Evolutionary conservation across 2,797 vertebrate genomes (phyloP), one percentile per base, ranked within the genome.

Genomic region (Phaenicophaeus curvirostris): DNA sequence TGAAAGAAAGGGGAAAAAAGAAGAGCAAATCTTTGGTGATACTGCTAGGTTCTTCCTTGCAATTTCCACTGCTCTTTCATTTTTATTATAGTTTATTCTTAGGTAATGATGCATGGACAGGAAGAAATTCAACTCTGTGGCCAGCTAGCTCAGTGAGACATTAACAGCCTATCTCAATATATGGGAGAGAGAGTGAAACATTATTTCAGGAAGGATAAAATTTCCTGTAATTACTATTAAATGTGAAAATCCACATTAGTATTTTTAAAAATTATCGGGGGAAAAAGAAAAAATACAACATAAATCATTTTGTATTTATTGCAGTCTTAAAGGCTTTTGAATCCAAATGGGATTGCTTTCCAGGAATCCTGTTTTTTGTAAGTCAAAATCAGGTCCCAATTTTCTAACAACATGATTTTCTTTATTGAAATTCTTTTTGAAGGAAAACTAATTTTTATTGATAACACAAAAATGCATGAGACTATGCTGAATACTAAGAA

Each of bases 121-220:
- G 19, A 85, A 73, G 23, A 67, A 53, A 84, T 46, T 67, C 54
- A 50, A 54, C 21, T 58, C 20, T 51, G 20, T 8, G 15, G 21
- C 15, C 35, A 73, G 51, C 15, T 58, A 83, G 24, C 27, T 81
- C 58, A 33, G 10, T 3, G 19, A 87, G 30, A 58, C 9, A 5
- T 66, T 87, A 81, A 72, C 23, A 83, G 57, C 7, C 31, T 58
- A n/a, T 41, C 15, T 69, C 18, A 79, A 6, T 17, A 19, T 15
- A 51, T 1, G 4, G 15, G 13, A 4, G 3, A 11, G 5, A 9
- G 4, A 3, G 4, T 7, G 1, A n/a, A 33, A 16, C 13, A 6
- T 23, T 50, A 7, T 61, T 71, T 68, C 25, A 77, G 6, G 5
- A 5, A 83, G 1, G 9, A 59, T 33, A 63, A 86, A 42, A 16